A percentile compares a stretch with the other conserved stretches of the same genome.
Evolutionary conservation across 2,113 vertebrate species (phyloP).

Genomic region (Neoarius graeffei): DNA sequence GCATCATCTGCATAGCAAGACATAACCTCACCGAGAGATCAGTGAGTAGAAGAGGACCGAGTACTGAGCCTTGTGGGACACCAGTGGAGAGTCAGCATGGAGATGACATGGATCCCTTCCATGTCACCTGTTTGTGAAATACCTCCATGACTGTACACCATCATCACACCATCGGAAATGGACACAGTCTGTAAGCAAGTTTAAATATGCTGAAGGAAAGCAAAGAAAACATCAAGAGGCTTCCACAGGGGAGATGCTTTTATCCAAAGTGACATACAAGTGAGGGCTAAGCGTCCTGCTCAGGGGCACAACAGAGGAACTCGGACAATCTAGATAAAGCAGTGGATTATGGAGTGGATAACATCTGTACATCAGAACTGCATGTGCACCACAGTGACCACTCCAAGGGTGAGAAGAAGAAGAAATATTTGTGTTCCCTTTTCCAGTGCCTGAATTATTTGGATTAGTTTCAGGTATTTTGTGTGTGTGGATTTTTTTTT

Average conservation of each 20-base stretch:
- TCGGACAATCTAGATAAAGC: not conserved
- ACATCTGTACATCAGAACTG: not conserved
- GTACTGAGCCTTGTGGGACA: too few species aligned
- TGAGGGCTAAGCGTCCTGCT: not conserved
- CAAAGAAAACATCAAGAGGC: not conserved
- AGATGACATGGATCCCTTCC: too few species aligned
- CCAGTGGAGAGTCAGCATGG: too few species aligned
- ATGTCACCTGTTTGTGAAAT: too few species aligned
- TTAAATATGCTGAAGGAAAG: not conserved
- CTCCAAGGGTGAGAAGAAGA: not conserved
- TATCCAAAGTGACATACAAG: not conserved
- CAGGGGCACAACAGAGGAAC: not conserved
- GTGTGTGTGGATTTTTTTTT: not conserved
- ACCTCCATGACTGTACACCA: not conserved
- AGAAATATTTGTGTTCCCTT: not conserved
- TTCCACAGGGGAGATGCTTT: slow-evolving; percentile 6
- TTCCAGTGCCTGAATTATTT: too few species aligned
- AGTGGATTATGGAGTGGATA: not conserved
- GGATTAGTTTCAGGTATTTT: not conserved
- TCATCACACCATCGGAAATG: not conserved
- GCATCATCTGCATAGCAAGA: too few species aligned
- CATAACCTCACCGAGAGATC: too few species aligned
- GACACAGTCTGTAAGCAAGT: not conserved
- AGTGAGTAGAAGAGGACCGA: too few species aligned
- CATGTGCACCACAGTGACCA: not conserved